Evolutionary conservation across 2,113 vertebrate species (phyloP).

Genomic region (Tretioscincus oriximinensis): DNA sequence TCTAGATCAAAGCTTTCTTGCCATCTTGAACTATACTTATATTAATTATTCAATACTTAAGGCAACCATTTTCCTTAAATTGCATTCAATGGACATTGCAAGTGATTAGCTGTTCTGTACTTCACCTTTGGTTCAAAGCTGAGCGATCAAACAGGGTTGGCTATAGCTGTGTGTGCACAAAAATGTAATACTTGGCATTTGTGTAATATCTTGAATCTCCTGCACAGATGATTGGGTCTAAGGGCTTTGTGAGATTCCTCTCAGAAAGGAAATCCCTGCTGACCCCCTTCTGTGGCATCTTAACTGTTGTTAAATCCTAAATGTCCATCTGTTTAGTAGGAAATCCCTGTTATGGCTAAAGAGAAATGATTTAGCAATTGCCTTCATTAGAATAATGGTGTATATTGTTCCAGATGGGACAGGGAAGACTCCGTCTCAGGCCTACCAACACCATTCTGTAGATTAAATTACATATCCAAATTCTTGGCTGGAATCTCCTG

Average conservation of each 20-base stretch:
- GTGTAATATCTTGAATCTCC: background rate
- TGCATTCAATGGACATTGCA: fast-evolving
- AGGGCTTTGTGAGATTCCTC: conserved; percentile 7
- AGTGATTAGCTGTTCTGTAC: fast-evolving
- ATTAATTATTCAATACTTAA: background rate
- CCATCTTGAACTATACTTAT: background rate
- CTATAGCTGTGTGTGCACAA: background rate
- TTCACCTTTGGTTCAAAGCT: conserved; percentile 13
- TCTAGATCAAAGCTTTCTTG: background rate
- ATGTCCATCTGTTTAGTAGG: conserved; percentile 38
- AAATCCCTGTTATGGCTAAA: conserved; percentile 35
- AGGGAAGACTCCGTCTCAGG: background rate
- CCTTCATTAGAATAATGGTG: background rate
- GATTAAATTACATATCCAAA: background rate
- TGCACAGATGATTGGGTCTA: background rate
- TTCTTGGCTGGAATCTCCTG: conserved; percentile 37
- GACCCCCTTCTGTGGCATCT: background rate
- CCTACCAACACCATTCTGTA: background rate
- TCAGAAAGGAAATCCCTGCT: background rate
- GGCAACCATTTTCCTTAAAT: background rate
- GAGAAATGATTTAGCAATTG: conserved; percentile 22
- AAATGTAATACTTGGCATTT: background rate
- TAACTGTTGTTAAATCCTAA: conserved; percentile 39
- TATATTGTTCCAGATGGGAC: conserved; percentile 41
- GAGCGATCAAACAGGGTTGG: background rate